Conservation (phyloP, 2,888 invertebrate genomes). For the Harpalus rubripes region DNA sequence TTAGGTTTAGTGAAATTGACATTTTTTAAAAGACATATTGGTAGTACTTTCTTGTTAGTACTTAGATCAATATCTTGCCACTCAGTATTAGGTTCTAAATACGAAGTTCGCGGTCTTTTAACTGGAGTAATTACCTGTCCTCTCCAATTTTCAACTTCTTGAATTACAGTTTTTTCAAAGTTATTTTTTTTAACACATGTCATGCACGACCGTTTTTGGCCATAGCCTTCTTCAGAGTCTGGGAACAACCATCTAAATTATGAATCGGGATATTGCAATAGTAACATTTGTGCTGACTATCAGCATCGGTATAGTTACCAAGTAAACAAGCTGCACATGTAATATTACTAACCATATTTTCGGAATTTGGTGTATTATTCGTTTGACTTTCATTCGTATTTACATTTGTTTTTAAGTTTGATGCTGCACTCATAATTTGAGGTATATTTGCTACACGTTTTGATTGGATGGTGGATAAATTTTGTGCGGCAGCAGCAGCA, state of each 20-base stretch:
- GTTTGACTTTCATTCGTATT: slow-evolving; percentile 19
- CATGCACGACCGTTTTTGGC: slow-evolving; percentile 19
- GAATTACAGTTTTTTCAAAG: slow-evolving; percentile 16
- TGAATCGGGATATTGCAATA: too few species aligned
- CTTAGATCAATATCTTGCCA: slow-evolving; percentile 64
- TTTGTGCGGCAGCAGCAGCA: slow-evolving; percentile 1
- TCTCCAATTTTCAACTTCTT: slow-evolving; percentile 65
- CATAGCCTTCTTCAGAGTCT: too few species aligned
- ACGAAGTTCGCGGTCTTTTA: slow-evolving; percentile 61
- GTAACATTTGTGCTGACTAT: too few species aligned
- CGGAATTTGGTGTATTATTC: not conserved
- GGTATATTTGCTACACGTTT: not conserved
- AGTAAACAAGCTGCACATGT: slow-evolving; percentile 26
- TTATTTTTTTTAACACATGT: slow-evolving; percentile 32
- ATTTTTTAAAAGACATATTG: slow-evolving; percentile 65
- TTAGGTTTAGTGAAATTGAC: slow-evolving; percentile 49
- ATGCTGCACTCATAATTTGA: slow-evolving; percentile 1
- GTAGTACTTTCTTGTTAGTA: slow-evolving; percentile 47
- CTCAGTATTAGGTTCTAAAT: slow-evolving; percentile 62
- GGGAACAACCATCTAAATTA: too few species aligned
- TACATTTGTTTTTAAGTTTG: slow-evolving; percentile 6
- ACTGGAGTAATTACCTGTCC: slow-evolving; percentile 64
- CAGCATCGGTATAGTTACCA: too few species aligned
- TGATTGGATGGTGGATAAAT: not conserved
- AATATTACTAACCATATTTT: slow-evolving; percentile 15